Evolutionary conservation across 2,888 invertebrate genomes (phyloP).

Genomic region (Aricia artaxerxes): DNA sequence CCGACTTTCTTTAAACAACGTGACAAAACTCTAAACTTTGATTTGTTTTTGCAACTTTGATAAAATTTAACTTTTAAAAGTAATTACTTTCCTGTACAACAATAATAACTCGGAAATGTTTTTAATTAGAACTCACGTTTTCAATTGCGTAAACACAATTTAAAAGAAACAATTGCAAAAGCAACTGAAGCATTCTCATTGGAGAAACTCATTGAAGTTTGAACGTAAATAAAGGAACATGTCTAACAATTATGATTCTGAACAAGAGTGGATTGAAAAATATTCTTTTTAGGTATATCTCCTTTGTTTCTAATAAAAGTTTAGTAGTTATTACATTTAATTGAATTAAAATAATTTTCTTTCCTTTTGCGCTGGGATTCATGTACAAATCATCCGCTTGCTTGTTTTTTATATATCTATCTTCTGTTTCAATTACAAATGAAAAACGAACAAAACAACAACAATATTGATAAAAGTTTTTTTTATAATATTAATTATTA

Average conservation of each 20-base stretch:
- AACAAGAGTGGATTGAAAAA: background rate
- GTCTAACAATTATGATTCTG: conserved; percentile 21
- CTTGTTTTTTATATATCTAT: too few species aligned
- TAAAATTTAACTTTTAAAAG: background rate
- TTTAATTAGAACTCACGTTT: conserved; percentile 34
- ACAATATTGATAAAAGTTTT: too few species aligned
- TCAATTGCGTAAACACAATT: conserved; percentile 35
- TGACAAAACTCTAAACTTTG: background rate
- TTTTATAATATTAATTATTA: too few species aligned
- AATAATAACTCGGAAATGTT: conserved; percentile 11
- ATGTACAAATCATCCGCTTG: too few species aligned
- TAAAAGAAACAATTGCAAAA: conserved; percentile 34
- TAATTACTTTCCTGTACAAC: background rate
- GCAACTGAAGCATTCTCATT: conserved; percentile 24
- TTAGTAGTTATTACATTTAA: background rate
- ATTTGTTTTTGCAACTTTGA: background rate
- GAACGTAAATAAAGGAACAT: conserved; percentile 25
- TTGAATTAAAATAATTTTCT: background rate
- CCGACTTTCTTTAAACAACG: background rate
- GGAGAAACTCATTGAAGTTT: conserved; percentile 24
- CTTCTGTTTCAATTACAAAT: too few species aligned
- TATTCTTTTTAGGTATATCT: background rate
- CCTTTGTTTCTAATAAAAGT: background rate
- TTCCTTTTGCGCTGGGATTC: too few species aligned
- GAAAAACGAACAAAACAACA: too few species aligned